Evolutionary conservation across 2,113 vertebrate species (phyloP).

Genomic region (Campylomormyrus tamandua): DNA sequence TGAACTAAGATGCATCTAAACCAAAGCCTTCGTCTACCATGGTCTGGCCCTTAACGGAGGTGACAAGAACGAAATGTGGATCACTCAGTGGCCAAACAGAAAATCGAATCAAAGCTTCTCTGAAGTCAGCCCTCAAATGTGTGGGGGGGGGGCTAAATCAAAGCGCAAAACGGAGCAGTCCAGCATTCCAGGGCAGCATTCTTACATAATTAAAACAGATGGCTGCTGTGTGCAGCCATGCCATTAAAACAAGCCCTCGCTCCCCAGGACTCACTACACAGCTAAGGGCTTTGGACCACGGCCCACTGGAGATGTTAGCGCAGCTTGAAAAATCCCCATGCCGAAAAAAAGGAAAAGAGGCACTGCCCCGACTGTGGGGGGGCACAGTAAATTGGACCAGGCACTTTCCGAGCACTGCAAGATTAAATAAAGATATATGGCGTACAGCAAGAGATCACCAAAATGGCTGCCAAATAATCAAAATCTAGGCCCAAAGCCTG

Average conservation of each 20-base stretch:
- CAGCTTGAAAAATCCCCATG: background rate
- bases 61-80: slow-evolving; percentile 50
- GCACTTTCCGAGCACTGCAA: background rate
- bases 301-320: background rate
- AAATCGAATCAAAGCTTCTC: slow-evolving; percentile 37
- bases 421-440: background rate
- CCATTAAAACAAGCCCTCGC: slow-evolving; percentile 42
- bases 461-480: background rate
- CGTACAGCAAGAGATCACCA: background rate
- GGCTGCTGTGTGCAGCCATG: slow-evolving; percentile 47
- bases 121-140: slow-evolving; percentile 16
- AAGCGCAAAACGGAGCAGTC: slow-evolving; percentile 28
- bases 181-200: slow-evolving; percentile 31
- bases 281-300: background rate
- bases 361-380: background rate
- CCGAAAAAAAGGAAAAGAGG: background rate
- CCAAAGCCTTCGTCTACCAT: slow-evolving; percentile 11
- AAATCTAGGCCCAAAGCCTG: background rate
- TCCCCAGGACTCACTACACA: background rate
- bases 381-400: background rate
- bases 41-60: slow-evolving; percentile 30
- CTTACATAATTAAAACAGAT: slow-evolving; percentile 52
- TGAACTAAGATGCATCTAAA: background rate
- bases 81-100: slow-evolving; percentile 33
- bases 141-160: slow-evolving; percentile 1